Base-by-base conservation (phyloP, 2,888 invertebrate species). In the Phengaris arion region DNA sequence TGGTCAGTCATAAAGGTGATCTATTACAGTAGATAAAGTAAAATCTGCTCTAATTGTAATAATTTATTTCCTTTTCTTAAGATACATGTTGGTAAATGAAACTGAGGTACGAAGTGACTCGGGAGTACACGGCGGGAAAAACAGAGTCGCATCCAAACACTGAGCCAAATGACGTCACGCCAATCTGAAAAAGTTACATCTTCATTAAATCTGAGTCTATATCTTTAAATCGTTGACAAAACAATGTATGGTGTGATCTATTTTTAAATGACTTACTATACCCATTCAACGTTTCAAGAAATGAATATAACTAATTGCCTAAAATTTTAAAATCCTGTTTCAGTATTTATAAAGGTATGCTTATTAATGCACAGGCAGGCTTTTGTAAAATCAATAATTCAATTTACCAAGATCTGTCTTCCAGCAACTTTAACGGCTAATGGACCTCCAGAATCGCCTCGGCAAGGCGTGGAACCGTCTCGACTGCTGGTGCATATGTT, bases 391-490 rank as follows among this genome's bases (percentile, higher is more conserved):
- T 48, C 22, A 48, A 48, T 22, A 12, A 4, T 35, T 3, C 35
- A 68, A 51, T 52, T 72, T 81, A 89, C 89, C 84, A 89, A 75
- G 35, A 87, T 57, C 1, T 73, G 79, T 4, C 78, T 76, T 76
- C 80, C 79, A 64, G 83, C 78, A 0, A 82, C 81, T 6, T 46
- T 52, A 51, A 83, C 76, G 9, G 81, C 79, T 6, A 91, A 82
- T 7, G 90, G 91, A 3, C 90, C 90, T 12, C 91, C 90, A 45
- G 90, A 91, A 78, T 90, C 90, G 5, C 91, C 90, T 0, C 79
- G 73, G 80, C 90, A 90, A 0, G 81, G 81, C 76, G 82, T 82
- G 15, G 77, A 74, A 48, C 81, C 80, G 2, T 77, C 79, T 13
- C 74, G 10, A 68, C 81, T 81, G 78, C 80, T 79, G 45, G 79